Percentiles rank a stretch among this genome's conserved stretches.
phyloP scores from a whole-genome alignment of 1,140 invertebrate species.

The Caerostris extrusa region DNA sequence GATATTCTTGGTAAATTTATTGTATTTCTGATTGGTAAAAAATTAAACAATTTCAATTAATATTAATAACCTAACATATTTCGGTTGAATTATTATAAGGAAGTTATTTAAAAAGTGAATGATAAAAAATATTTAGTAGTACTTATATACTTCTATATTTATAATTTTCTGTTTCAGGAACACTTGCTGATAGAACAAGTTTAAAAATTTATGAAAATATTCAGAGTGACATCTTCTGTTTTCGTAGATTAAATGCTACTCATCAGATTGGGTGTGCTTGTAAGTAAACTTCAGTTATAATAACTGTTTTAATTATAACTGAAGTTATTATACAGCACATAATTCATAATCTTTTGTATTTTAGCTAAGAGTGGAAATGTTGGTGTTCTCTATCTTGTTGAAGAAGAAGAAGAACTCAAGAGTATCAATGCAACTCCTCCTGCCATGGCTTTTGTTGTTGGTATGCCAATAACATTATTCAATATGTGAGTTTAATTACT shows the following conservation, averaged over 20 bases:
- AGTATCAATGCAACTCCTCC: conserved; percentile 88
- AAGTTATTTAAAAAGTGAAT: too few relatives aligned
- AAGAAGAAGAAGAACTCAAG: conserved; percentile 85
- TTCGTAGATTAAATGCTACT: conserved; percentile 93
- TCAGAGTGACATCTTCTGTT: conserved; percentile 88
- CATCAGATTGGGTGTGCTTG: conserved; percentile 96
- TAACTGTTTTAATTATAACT: background rate
- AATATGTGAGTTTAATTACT: conserved; percentile 79
- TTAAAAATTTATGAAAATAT: conserved; percentile 91
- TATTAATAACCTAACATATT: too few relatives aligned
- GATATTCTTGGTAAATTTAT: too few relatives aligned
- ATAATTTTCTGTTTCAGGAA: background rate
- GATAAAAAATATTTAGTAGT: background rate
- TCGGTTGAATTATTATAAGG: too few relatives aligned
- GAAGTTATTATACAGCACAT: background rate
- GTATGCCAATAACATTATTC: conserved; percentile 82
- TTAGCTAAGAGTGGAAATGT: conserved; percentile 87
- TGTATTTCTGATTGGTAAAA: too few relatives aligned
- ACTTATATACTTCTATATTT: background rate
- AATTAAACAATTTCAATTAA: too few relatives aligned
- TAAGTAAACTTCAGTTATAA: conserved; percentile 83
- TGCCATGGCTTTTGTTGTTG: conserved; percentile 81
- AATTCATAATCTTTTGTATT: conserved; percentile 77
- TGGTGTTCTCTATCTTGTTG: conserved; percentile 90
- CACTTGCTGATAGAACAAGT: conserved; percentile 84